These are phyloP conservation scores for Ephialtes manifestator DNA, from an alignment of 2,888 invertebrate genomes.

Conservation along the genomic window DNA sequence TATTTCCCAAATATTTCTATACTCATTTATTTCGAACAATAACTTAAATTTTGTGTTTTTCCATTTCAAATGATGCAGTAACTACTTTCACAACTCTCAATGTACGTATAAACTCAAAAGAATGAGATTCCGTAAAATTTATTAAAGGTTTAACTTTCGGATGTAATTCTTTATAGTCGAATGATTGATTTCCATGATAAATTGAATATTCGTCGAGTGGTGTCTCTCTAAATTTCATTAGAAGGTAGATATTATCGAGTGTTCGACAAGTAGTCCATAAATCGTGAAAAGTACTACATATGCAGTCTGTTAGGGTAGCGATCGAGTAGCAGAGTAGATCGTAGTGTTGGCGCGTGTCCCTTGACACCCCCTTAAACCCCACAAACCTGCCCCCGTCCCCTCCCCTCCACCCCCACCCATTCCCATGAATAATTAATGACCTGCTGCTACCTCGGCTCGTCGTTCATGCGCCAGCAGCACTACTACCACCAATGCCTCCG, in stretches of 20 bases:
- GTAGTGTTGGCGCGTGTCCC: conserved; percentile 32
- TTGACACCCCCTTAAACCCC: conserved; percentile 49
- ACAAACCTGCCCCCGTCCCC: not conserved
- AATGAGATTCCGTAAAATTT: too few relatives aligned
- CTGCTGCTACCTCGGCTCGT: conserved; percentile 38
- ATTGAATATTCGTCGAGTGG: not conserved
- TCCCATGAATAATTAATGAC: conserved; percentile 63
- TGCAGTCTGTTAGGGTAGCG: conserved; percentile 8
- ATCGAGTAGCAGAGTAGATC: conserved; percentile 10
- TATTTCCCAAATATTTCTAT: too few relatives aligned
- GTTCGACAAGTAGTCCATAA: conserved; percentile 18
- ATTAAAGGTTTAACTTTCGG: too few relatives aligned
- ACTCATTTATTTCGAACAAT: too few relatives aligned
- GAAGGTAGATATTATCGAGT: conserved; percentile 1
- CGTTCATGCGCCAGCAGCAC: conserved; percentile 38
- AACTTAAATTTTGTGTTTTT: too few relatives aligned
- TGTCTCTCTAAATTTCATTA: not conserved
- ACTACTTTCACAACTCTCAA: too few relatives aligned
- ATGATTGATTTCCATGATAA: not conserved
- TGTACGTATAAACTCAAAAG: too few relatives aligned
- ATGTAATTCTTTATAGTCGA: not conserved
- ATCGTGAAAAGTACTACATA: conserved; percentile 16
- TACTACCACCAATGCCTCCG: conserved; percentile 18
- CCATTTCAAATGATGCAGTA: too few relatives aligned
- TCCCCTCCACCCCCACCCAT: conserved; percentile 14